These are phyloP conservation scores for Noturus placidus DNA, from an alignment of 2,113 vertebrate species.

Conservation along the genomic window DNA sequence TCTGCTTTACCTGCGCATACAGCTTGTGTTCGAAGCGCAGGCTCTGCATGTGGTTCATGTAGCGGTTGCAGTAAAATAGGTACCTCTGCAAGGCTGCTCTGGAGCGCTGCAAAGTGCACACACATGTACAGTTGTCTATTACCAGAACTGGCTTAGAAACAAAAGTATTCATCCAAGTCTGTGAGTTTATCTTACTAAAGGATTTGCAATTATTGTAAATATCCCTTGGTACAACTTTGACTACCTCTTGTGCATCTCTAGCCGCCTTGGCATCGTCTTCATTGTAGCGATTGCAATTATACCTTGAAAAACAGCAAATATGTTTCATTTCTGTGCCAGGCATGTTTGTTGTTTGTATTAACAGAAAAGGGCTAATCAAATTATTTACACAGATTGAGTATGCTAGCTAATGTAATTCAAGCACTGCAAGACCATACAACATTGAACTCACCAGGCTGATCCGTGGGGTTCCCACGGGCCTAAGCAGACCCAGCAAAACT, in stretches of 20 bases:
- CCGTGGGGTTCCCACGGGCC: slow-evolving; percentile 98
- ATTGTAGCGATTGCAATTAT: slow-evolving; percentile 99
- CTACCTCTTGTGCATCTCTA: slow-evolving; percentile 97
- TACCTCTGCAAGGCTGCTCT: slow-evolving; percentile 97
- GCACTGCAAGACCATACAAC: neutral
- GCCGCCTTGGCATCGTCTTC: slow-evolving; percentile 99
- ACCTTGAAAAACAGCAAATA: slow-evolving; percentile 71
- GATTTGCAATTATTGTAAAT: neutral
- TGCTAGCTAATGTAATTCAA: neutral
- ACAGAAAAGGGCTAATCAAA: neutral
- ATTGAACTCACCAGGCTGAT: slow-evolving; percentile 88
- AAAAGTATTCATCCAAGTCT: neutral
- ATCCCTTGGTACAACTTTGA: neutral
- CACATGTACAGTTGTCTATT: neutral
- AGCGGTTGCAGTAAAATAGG: slow-evolving; percentile 99
- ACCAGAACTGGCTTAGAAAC: neutral
- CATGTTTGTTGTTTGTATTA: neutral
- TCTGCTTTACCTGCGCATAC: slow-evolving; percentile 98
- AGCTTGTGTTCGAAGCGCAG: slow-evolving; percentile 99
- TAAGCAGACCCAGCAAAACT: slow-evolving; percentile 99
- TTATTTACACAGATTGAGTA: neutral
- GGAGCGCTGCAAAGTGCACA: slow-evolving; percentile 79
- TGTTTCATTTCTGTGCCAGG: neutral
- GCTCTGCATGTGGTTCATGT: slow-evolving; percentile 99
- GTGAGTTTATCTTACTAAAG: neutral